Conservation (phyloP, 2,113 vertebrate species). For the Heterocephalus glaber region DNA sequence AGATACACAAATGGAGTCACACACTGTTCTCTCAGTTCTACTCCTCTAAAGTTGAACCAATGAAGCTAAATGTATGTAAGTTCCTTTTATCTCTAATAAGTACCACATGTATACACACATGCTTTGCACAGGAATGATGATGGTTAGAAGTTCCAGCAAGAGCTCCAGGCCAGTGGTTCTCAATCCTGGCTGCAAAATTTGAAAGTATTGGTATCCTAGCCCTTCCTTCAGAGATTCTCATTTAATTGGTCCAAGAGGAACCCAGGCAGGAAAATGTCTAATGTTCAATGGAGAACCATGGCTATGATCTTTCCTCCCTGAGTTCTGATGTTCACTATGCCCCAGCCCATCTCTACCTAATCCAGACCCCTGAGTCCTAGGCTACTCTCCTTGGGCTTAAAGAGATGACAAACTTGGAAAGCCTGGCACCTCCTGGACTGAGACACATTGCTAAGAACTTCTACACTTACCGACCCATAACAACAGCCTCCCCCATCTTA, state of each 20-base stretch:
- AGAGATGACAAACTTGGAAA: neutral
- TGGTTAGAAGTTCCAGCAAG: neutral
- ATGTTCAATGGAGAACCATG: neutral
- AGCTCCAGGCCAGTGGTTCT: neutral
- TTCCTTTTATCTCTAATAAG: neutral
- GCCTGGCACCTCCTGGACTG: neutral
- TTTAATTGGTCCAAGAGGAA: neutral
- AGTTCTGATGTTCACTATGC: neutral
- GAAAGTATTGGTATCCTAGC: neutral
- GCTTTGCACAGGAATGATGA: neutral
- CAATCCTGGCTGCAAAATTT: neutral
- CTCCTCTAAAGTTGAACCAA: neutral
- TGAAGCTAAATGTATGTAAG: neutral
- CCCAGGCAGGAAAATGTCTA: neutral
- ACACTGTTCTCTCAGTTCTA: neutral
- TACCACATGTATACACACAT: rapidly evolving
- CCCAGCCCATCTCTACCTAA: neutral
- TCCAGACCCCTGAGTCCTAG: neutral
- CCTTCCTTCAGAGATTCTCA: neutral
- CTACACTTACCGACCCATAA: conserved; percentile 75
- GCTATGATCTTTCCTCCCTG: neutral
- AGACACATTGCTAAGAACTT: neutral
- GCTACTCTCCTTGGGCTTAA: neutral
- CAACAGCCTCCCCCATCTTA: conserved; percentile 62
- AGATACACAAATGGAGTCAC: neutral